These are phyloP conservation scores for Myotis findleyi DNA, from an alignment of 2,797 vertebrate genomes.

Conservation along the genomic window DNA sequence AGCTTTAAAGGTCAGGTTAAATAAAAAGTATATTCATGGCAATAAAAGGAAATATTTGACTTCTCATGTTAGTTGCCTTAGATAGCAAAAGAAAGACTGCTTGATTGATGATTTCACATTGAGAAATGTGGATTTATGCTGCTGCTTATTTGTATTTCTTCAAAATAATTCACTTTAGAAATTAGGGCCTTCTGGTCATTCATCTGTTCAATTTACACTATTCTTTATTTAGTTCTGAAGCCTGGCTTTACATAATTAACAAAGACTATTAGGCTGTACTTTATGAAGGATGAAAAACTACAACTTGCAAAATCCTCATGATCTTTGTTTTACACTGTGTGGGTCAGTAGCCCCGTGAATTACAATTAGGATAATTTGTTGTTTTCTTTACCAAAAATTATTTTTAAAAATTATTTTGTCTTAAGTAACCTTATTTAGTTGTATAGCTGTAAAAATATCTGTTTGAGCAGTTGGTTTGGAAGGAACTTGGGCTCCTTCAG, in stretches of 20 bases:
- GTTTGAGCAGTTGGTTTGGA: background rate
- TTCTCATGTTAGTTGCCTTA: slow-evolving; percentile 32
- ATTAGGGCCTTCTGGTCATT: slow-evolving; percentile 1
- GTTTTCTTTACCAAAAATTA: background rate
- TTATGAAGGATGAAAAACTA: slow-evolving; percentile 40
- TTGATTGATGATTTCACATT: slow-evolving; percentile 33
- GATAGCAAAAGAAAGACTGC: slow-evolving; percentile 33
- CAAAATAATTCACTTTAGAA: slow-evolving; percentile 47
- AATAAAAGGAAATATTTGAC: slow-evolving; percentile 68
- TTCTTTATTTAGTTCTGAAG: slow-evolving; percentile 53
- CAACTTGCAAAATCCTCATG: background rate
- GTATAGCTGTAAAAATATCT: background rate
- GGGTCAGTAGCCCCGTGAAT: background rate
- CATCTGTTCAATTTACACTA: background rate
- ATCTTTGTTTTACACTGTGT: background rate
- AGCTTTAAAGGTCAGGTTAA: slow-evolving; percentile 61
- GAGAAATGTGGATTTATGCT: slow-evolving; percentile 2
- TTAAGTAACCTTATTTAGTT: background rate
- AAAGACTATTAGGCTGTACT: background rate
- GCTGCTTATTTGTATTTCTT: slow-evolving; percentile 41
- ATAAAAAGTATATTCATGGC: slow-evolving; percentile 40
- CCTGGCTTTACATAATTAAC: slow-evolving; percentile 12
- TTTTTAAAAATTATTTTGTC: background rate
- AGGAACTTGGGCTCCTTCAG: background rate
- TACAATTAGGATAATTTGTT: slow-evolving; percentile 21